Conservation (phyloP, 2,113 vertebrate species). For the Pseudorhombus dupliciocellatus region DNA sequence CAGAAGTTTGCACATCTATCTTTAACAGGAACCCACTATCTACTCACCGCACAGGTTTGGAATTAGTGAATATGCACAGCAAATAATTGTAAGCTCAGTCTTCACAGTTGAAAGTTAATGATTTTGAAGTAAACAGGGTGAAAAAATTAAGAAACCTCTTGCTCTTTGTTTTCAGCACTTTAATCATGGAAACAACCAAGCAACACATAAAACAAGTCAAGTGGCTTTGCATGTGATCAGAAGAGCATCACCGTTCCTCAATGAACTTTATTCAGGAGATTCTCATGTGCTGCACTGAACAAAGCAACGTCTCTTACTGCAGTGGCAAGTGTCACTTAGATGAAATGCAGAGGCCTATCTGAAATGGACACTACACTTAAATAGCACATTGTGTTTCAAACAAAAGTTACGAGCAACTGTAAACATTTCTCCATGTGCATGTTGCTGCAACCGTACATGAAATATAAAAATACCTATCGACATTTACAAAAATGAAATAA, state of each 20-base stretch:
- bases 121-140: background rate
- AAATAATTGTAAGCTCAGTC: background rate
- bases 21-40: too few relatives aligned
- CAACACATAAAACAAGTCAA: slow-evolving; percentile 34
- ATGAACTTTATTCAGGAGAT: slow-evolving; percentile 5
- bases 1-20: too few relatives aligned
- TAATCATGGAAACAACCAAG: slow-evolving; percentile 61
- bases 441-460: slow-evolving; percentile 62
- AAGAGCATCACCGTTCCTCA: slow-evolving; percentile 28
- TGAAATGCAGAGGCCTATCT: slow-evolving; percentile 51
- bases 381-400: slow-evolving; percentile 65
- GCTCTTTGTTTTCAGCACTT: slow-evolving; percentile 54
- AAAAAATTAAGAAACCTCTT: background rate
- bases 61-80: background rate
- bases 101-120: background rate
- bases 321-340: slow-evolving; percentile 35
- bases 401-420: slow-evolving; percentile 72
- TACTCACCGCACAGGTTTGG: background rate
- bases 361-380: slow-evolving; percentile 48
- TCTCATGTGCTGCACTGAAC: slow-evolving; percentile 27
- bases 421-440: slow-evolving; percentile 76
- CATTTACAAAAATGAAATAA: slow-evolving; percentile 75
- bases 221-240: slow-evolving; percentile 40
- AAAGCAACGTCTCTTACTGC: slow-evolving; percentile 16
- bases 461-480: slow-evolving; percentile 75